Conservation (phyloP, 2,113 vertebrate species). For the Nannobrachium achirus region DNA sequence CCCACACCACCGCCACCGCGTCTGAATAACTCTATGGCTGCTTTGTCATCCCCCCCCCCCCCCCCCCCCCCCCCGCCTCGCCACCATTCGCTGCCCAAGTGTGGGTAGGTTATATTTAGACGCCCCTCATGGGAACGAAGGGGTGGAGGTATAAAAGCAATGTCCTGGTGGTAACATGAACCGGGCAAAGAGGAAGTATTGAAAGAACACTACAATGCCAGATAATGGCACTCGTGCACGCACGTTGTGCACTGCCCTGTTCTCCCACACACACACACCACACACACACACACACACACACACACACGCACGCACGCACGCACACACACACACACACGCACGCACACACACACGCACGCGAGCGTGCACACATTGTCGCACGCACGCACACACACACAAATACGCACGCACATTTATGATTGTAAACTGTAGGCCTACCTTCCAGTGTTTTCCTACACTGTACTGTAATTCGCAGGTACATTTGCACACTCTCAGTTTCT, state of each 20-base stretch:
- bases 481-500: no score
- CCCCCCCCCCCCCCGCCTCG: no score
- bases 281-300: no score
- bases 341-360: no score
- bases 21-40: background rate
- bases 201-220: background rate
- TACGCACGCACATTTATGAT: no score
- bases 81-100: background rate
- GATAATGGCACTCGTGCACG: background rate
- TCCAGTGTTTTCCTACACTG: no score
- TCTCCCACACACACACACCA: background rate
- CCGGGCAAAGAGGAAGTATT: background rate
- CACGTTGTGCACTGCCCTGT: no score
- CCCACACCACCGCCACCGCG: slow-evolving; percentile 2
- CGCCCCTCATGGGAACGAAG: background rate
- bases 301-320: background rate
- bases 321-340: no score
- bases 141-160: background rate
- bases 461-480: no score
- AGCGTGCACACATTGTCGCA: no score
- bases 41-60: background rate
- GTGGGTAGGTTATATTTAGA: background rate
- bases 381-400: no score
- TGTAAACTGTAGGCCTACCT: no score
- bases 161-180: slow-evolving; percentile 8